Percentiles rank a stretch among this genome's conserved stretches.
Conservation (phyloP, 2,113 vertebrate species). For the Procavia capensis region DNA sequence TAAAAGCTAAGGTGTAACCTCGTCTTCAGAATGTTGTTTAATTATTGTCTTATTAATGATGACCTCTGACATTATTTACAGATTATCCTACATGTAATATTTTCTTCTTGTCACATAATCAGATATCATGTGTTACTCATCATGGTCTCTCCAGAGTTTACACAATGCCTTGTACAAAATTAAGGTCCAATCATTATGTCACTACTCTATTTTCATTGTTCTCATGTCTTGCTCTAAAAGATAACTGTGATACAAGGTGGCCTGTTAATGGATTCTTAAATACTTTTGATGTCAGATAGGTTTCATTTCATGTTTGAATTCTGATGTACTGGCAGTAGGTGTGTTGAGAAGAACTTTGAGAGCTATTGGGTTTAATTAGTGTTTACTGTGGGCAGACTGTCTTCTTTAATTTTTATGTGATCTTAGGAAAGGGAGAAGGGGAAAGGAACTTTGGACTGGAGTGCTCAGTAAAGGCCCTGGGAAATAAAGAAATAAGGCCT, state of each 20-base stretch:
- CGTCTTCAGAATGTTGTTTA: constrained; percentile 38
- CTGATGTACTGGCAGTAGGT: not conserved
- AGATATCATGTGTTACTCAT: not conserved
- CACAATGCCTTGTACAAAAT: not conserved
- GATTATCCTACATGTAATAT: constrained; percentile 23
- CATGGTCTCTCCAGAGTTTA: constrained; percentile 39
- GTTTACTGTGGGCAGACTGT: not conserved
- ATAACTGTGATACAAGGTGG: constrained; percentile 29
- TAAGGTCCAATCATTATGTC: constrained; percentile 42
- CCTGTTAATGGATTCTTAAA: constrained; percentile 49
- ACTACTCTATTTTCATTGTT: constrained; percentile 27
- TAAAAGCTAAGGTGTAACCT: not conserved
- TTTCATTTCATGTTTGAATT: constrained; percentile 48
- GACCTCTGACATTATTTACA: constrained; percentile 21
- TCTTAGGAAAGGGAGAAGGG: not conserved
- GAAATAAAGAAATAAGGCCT: constrained; percentile 18
- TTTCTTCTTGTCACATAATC: constrained; percentile 7
- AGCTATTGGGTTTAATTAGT: not conserved
- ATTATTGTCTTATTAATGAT: constrained; percentile 37
- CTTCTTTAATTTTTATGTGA: not conserved
- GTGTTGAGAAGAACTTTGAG: constrained; percentile 26
- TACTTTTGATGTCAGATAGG: not conserved
- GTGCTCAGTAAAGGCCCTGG: not conserved
- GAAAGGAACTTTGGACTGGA: not conserved
- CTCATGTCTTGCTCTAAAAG: constrained; percentile 34